Conservation (phyloP, 2,797 vertebrate genomes). For the Rhinoraja longicauda region DNA sequence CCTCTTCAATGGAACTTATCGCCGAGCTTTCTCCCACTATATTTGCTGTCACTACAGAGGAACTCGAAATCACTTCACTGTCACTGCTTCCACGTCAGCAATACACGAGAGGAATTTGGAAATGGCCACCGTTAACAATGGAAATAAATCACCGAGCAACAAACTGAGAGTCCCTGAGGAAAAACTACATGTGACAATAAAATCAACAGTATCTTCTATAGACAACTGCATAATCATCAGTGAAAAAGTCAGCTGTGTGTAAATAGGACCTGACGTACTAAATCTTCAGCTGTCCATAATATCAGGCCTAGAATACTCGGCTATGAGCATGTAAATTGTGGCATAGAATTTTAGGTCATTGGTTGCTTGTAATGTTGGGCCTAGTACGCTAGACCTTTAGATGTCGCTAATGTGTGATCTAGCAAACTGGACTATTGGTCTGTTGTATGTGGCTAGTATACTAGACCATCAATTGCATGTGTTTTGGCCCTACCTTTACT, state of each 20-base stretch:
- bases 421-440: background rate
- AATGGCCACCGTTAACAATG: conserved; percentile 21
- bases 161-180: background rate
- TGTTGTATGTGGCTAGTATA: background rate
- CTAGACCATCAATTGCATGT: background rate
- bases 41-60: conserved; percentile 74
- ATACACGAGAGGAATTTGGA: conserved; percentile 62
- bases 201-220: conserved; percentile 67
- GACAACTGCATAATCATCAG: conserved; percentile 69
- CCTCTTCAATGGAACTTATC: conserved; percentile 93
- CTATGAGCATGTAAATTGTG: background rate
- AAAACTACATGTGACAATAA: conserved; percentile 45
- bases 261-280: conserved; percentile 43
- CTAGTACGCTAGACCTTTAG: background rate
- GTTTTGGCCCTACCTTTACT: no score
- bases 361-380: background rate
- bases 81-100: conserved; percentile 48
- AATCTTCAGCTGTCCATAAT: background rate
- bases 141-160: conserved; percentile 19
- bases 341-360: background rate
- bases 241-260: conserved; percentile 85
- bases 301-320: background rate
- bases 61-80: conserved; percentile 20
- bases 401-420: background rate
- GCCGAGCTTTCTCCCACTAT: conserved; percentile 89